Conservation (phyloP, 1,140 invertebrate species). For the Euura lappo region DNA sequence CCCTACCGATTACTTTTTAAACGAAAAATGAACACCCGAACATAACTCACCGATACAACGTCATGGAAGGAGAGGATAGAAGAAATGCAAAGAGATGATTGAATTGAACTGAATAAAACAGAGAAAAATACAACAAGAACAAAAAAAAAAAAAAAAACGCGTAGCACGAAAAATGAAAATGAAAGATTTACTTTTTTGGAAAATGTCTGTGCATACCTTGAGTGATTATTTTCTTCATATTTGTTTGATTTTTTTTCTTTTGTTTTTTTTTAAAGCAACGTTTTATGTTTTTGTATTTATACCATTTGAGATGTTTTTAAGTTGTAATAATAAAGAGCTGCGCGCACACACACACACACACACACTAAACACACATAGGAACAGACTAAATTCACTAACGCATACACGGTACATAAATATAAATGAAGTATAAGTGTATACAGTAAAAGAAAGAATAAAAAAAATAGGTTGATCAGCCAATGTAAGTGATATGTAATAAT, state of each 20-base stretch:
- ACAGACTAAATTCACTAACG: constrained; percentile 20
- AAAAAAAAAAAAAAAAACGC: background rate
- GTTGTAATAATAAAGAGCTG: constrained; percentile 42
- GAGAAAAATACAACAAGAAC: background rate
- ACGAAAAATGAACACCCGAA: background rate
- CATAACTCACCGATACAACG: constrained; percentile 19
- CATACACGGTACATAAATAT: constrained; percentile 30
- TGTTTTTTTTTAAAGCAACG: constrained; percentile 36
- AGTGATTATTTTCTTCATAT: background rate
- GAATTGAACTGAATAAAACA: too few relatives aligned
- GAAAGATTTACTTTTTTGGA: constrained; percentile 6
- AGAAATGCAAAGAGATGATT: constrained; percentile 21
- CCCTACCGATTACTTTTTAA: constrained; percentile 45
- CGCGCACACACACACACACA: constrained; percentile 37
- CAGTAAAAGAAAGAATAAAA: constrained; percentile 27
- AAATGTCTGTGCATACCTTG: constrained; percentile 3
- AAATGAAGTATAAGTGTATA: constrained; percentile 37
- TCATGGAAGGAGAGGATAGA: constrained; percentile 24
- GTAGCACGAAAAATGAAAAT: background rate
- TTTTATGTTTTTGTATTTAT: constrained; percentile 35
- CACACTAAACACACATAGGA: constrained; percentile 18
- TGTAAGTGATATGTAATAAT: constrained; percentile 58
- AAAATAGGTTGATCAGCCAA: constrained; percentile 38
- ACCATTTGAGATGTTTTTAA: constrained; percentile 35
- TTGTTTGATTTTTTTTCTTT: background rate